Evolutionary conservation across 2,888 invertebrate species (phyloP).

Genomic region (Phymatocera aterrima): DNA sequence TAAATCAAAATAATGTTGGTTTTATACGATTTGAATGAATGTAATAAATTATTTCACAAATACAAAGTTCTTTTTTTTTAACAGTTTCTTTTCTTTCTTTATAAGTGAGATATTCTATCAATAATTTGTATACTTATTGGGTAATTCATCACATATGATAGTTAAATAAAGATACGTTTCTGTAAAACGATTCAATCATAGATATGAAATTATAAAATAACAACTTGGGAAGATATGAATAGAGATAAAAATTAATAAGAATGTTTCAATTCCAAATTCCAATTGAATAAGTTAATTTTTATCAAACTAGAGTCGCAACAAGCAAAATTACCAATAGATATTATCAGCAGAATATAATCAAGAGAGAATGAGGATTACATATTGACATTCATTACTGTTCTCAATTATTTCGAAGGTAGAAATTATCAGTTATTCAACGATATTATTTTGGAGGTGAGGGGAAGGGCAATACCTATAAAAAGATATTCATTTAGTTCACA

Average conservation of each 20-base stretch:
- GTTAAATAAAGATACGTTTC: no score
- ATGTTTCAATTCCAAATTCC: no score
- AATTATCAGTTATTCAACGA: background rate
- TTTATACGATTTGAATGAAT: background rate
- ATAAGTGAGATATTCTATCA: background rate
- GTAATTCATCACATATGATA: background rate
- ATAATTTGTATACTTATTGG: background rate
- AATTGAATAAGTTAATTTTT: no score
- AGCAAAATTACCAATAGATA: no score
- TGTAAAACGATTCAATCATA: background rate
- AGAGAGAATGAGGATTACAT: background rate
- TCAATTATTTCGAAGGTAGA: background rate
- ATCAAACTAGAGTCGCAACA: no score
- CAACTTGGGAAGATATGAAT: no score
- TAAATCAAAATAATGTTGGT: background rate
- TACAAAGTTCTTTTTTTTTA: background rate
- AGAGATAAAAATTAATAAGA: no score
- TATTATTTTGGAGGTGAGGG: background rate
- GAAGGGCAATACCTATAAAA: background rate
- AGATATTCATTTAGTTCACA: background rate
- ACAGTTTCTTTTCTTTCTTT: no score
- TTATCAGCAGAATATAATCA: no score
- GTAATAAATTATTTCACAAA: background rate
- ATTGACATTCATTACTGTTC: background rate
- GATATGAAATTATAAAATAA: background rate